Evolutionary conservation across 2,888 invertebrate species (phyloP), one percentile per base, ranked within the genome.

Genomic region (Trachelus troglodyta): DNA sequence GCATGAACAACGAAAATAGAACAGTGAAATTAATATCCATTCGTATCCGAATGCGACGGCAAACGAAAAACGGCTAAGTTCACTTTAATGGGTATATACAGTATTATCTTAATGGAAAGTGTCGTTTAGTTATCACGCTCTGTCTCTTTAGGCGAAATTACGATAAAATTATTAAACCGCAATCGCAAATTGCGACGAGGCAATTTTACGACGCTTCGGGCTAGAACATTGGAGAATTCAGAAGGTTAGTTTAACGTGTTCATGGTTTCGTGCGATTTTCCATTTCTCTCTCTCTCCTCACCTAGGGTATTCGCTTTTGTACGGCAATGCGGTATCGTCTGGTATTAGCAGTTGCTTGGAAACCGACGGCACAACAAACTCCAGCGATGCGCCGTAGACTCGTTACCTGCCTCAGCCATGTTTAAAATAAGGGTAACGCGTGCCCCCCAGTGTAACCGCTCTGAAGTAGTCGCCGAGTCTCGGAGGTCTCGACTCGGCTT

Each of bases 301-400:
- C 23, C 56, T 56, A 9, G 23, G 9, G 9, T 56, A 56, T 56
- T 56, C 56, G 56, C 23, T 56, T 56, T 56, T 56, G 56, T 81
- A 83, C 81, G 80, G 85, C 83, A 83, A 84, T 85, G 85, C 83
- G 79, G 81, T 79, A 56, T 56, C 56, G 9, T 23, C 23, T 9
- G 23, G 56, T 56, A 56, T 56, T 56, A 56, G 56, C 56, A 23
- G 85, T 85, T 56, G 56, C 85, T 80, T 85, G 75, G 85, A 76
- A 75, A 85, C 85, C 75, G 56, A n/a, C 74, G 76, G 75, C 84
- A 85, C 78, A 84, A 85, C 84, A 84, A 37, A 9, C 56, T 23
- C 9, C 1, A 23, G 56, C 56, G 23, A 56, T 56, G 9, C 56
- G 56, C 56, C 23, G 56, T 9, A 9, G 56, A 23, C 56, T 56